These are phyloP conservation scores for Pempheris klunzingeri DNA, from an alignment of 2,797 vertebrate genomes.

Conservation along the genomic window DNA sequence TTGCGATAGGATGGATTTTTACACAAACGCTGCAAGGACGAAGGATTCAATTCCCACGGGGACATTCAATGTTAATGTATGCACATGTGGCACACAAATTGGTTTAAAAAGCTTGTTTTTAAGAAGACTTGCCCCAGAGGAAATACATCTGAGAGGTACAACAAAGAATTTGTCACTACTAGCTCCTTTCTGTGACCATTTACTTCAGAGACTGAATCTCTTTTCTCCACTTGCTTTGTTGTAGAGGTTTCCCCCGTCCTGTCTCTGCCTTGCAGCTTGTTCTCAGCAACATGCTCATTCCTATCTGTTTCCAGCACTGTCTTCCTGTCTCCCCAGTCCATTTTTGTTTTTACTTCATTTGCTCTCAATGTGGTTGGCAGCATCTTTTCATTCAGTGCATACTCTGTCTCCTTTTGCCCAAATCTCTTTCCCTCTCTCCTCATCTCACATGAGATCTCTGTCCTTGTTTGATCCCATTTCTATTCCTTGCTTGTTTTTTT, in stretches of 20 bases:
- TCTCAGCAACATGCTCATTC: conserved; percentile 19
- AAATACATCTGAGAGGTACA: neutral
- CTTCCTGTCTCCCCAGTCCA: neutral
- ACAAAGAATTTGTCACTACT: conserved; percentile 7
- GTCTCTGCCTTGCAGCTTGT: conserved; percentile 29
- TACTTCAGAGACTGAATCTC: neutral
- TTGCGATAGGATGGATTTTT: neutral
- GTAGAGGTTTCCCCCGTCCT: conserved; percentile 12
- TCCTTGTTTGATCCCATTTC: conserved; percentile 39
- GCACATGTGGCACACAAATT: neutral
- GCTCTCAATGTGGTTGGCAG: conserved; percentile 21
- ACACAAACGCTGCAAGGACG: neutral
- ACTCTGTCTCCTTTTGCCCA: conserved; percentile 2
- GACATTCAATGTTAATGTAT: neutral
- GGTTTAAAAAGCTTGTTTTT: neutral
- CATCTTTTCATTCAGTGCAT: conserved; percentile 31
- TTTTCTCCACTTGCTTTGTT: conserved; percentile 1
- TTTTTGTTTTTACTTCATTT: conserved; percentile 30
- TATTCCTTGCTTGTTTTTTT: neutral
- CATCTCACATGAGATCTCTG: conserved; percentile 13
- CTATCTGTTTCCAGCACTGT: conserved; percentile 1
- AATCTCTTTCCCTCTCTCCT: neutral
- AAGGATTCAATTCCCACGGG: neutral
- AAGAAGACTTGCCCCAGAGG: neutral
- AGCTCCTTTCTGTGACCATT: neutral